phyloP scores from a whole-genome alignment of 2,888 invertebrate genomes.

The Nomada fabriciana region DNA sequence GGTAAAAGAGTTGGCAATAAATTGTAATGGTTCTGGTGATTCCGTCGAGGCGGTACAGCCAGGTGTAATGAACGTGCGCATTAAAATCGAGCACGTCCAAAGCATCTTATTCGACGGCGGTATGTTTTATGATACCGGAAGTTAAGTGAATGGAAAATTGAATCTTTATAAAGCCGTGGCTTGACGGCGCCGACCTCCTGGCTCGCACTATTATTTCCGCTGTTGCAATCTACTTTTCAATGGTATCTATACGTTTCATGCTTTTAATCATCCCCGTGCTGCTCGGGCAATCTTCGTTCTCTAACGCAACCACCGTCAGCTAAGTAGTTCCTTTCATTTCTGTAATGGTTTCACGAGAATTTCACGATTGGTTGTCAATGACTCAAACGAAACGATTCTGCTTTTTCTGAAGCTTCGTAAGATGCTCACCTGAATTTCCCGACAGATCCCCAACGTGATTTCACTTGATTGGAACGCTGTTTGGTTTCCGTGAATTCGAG shows the following conservation, averaged over 20 bases:
- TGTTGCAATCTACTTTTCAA: constrained; percentile 31
- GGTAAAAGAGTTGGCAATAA: constrained; percentile 20
- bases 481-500: background rate
- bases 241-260: constrained; percentile 11
- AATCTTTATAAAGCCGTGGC: constrained; percentile 50
- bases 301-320: background rate
- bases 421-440: background rate
- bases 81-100: constrained; percentile 53
- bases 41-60: constrained; percentile 32
- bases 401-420: background rate
- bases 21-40: constrained; percentile 44
- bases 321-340: background rate
- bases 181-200: background rate
- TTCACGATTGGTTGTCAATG: constrained; percentile 4
- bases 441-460: background rate
- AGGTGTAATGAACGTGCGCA: constrained; percentile 55
- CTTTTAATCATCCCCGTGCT: constrained; percentile 19
- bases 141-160: constrained; percentile 53
- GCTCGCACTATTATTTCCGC: constrained; percentile 43
- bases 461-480: constrained; percentile 5
- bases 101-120: constrained; percentile 16
- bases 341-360: constrained; percentile 3
- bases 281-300: background rate
- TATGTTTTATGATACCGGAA: constrained; percentile 59
- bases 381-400: background rate